These are phyloP conservation scores for Pituophis catenifer DNA, from an alignment of 2,113 vertebrate species.

Conservation along the genomic window DNA sequence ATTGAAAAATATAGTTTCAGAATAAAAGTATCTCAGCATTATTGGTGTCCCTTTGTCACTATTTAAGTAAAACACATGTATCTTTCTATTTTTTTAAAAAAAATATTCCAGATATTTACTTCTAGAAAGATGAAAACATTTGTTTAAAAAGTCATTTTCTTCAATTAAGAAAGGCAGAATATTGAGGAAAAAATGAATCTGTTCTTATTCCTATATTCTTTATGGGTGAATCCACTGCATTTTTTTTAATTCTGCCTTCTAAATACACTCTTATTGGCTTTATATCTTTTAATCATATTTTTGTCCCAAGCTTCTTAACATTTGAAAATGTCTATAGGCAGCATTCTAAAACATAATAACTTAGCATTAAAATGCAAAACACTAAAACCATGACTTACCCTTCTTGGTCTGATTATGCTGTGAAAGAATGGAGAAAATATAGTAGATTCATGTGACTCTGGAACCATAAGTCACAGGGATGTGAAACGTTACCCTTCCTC, in stretches of 20 bases:
- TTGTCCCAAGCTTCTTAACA: not conserved
- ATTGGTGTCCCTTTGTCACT: slow-evolving; percentile 36
- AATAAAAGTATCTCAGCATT: slow-evolving; percentile 49
- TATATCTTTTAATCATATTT: slow-evolving; percentile 18
- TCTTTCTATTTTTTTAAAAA: not conserved
- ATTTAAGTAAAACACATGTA: not conserved
- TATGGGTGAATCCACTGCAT: not conserved
- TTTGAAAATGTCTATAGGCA: slow-evolving; percentile 40
- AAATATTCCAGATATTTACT: not conserved
- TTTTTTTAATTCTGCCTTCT: slow-evolving; percentile 3
- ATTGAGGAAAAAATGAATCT: slow-evolving; percentile 12
- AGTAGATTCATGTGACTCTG: slow-evolving; percentile 36
- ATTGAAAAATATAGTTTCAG: slow-evolving; percentile 42
- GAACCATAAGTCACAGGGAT: slow-evolving; percentile 16
- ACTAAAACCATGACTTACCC: slow-evolving; percentile 59
- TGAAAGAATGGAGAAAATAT: slow-evolving; percentile 44
- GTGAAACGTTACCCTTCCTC: slow-evolving; percentile 52
- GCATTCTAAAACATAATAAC: not conserved
- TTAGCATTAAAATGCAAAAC: slow-evolving; percentile 43
- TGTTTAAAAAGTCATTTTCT: not conserved
- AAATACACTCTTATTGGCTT: slow-evolving; percentile 19
- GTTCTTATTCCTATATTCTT: not conserved
- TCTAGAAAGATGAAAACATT: not conserved
- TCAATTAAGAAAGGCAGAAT: not conserved
- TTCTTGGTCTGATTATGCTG: slow-evolving; percentile 46